Conservation (phyloP, 2,888 invertebrate species). For the Xanthorhoe designata region DNA sequence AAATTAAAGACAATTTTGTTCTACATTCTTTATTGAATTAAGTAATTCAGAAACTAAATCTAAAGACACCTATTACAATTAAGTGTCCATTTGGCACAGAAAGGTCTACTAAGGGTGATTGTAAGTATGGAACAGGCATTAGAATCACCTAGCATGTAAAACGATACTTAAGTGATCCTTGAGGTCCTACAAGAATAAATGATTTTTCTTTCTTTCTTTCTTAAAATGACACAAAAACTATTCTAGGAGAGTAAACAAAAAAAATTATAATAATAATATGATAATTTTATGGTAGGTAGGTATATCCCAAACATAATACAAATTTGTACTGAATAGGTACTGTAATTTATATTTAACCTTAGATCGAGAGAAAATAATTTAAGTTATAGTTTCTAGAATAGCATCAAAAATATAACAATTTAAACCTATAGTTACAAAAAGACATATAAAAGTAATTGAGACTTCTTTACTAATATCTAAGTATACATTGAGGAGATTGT, state of each 20-base stretch:
- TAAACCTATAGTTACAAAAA: neutral
- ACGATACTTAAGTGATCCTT: too few species aligned
- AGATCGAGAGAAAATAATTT: constrained; percentile 6
- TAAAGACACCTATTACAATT: constrained; percentile 13
- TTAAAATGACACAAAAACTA: constrained; percentile 23
- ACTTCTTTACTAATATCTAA: constrained; percentile 6
- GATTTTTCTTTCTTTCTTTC: too few species aligned
- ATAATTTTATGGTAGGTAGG: neutral
- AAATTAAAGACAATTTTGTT: constrained; percentile 16
- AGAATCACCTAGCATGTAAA: too few species aligned
- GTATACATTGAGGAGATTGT: constrained; percentile 1
- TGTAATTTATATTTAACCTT: constrained; percentile 14
- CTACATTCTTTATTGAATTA: constrained; percentile 24
- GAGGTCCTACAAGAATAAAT: too few species aligned
- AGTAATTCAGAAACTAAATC: constrained; percentile 19
- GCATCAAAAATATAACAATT: neutral
- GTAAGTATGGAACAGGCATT: too few species aligned
- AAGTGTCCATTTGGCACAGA: constrained; percentile 30
- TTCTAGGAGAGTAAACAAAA: constrained; percentile 1
- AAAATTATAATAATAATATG: neutral
- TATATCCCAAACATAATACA: constrained; percentile 7
- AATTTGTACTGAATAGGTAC: constrained; percentile 21
- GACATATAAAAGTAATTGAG: constrained; percentile 4
- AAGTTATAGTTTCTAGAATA: neutral
- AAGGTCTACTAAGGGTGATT: constrained; percentile 9